Percentiles rank a stretch among this genome's conserved stretches.
These are phyloP conservation scores for Urocitellus parryii DNA, from an alignment of 2,113 vertebrate species.

Conservation along the genomic window DNA sequence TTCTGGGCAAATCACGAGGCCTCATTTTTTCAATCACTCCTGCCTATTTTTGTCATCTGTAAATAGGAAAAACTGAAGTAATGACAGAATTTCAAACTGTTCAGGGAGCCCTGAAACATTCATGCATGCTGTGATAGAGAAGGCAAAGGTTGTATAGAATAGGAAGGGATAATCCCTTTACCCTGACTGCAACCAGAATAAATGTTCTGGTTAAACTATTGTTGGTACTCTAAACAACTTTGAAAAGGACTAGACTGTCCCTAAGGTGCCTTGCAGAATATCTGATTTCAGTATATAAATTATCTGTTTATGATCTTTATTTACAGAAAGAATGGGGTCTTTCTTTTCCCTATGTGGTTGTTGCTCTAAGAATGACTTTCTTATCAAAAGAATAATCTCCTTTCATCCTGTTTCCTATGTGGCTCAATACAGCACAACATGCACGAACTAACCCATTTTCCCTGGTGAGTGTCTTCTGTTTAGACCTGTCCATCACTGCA, in stretches of 20 bases:
- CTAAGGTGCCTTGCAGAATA: background rate
- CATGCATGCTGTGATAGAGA: background rate
- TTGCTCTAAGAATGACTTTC: conserved; percentile 87
- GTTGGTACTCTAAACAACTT: background rate
- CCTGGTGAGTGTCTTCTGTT: conserved; percentile 87
- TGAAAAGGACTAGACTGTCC: conserved; percentile 36
- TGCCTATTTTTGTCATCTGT: background rate
- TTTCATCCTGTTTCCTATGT: conserved; percentile 53
- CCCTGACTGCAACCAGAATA: background rate
- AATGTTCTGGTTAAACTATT: background rate
- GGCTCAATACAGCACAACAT: background rate
- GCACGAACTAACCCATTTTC: conserved; percentile 76
- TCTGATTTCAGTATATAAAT: conserved; percentile 29
- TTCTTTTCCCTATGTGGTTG: conserved; percentile 87
- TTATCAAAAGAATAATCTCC: conserved; percentile 69
- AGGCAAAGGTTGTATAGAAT: background rate
- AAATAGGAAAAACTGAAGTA: background rate
- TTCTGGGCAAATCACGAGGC: background rate
- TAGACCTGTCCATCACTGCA: conserved; percentile 81
- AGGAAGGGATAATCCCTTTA: background rate
- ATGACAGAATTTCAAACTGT: background rate
- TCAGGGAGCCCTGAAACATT: background rate
- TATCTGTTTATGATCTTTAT: conserved; percentile 41
- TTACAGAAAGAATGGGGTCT: conserved; percentile 68
- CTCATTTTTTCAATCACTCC: background rate